Percentiles rank a stretch among this genome's conserved stretches.
Evolutionary conservation across 2,888 invertebrate genomes (phyloP).

Genomic region (Tachina grossa): DNA sequence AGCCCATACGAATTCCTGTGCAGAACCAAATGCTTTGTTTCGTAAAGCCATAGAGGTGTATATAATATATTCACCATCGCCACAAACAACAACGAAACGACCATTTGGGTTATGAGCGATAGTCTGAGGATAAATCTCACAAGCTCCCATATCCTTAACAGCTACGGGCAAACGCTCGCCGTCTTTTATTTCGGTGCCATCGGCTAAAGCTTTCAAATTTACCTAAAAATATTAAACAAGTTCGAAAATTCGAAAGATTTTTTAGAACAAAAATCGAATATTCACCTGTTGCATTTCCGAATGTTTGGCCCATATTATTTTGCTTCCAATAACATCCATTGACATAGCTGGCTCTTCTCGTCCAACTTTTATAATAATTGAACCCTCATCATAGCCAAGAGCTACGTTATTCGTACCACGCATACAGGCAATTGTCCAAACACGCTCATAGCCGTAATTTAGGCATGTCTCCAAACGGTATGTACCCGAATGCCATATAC

Average conservation of each 20-base stretch:
- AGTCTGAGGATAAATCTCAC: constrained; percentile 99
- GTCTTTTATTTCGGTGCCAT: constrained; percentile 90
- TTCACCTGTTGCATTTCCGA: constrained; percentile 95
- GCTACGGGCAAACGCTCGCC: constrained; percentile 96
- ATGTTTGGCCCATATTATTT: constrained; percentile 99
- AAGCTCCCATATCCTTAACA: constrained; percentile 99
- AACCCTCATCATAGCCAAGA: constrained; percentile 87
- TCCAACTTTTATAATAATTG: constrained; percentile 85
- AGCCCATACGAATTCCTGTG: constrained; percentile 99
- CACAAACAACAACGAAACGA: constrained; percentile 95
- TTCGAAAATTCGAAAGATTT: background rate
- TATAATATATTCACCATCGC: constrained; percentile 99
- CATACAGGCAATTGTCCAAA: constrained; percentile 97
- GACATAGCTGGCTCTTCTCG: constrained; percentile 99
- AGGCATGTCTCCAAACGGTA: constrained; percentile 97
- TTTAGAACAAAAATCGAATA: constrained; percentile 9
- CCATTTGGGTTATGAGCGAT: constrained; percentile 99
- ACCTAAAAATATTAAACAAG: constrained; percentile 74
- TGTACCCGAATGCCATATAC: constrained; percentile 99
- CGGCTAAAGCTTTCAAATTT: constrained; percentile 79
- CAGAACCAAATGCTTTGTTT: constrained; percentile 99
- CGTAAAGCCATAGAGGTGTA: constrained; percentile 99
- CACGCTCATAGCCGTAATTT: constrained; percentile 98
- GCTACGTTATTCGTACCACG: constrained; percentile 98
- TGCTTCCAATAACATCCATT: constrained; percentile 99